Evolutionary conservation across 2,113 vertebrate species (phyloP).

Genomic region (Ctenodactylus gundi): DNA sequence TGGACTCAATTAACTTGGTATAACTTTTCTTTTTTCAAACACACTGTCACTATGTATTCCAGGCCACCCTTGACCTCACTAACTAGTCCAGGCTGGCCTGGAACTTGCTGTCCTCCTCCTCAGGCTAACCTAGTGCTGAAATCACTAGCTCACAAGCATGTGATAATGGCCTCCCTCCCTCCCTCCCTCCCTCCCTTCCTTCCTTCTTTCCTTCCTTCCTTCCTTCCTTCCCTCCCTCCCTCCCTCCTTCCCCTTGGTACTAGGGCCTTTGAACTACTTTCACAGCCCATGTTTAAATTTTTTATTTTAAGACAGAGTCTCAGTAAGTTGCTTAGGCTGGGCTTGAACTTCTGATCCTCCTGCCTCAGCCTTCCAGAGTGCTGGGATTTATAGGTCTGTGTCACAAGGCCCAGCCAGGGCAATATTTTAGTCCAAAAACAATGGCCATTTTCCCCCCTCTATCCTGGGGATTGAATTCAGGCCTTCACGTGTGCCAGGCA

Average conservation of each 20-base stretch:
- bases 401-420: too few relatives aligned
- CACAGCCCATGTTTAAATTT: background rate
- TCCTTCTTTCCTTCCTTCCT: too few relatives aligned
- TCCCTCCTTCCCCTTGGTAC: too few relatives aligned
- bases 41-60: background rate
- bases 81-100: background rate
- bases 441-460: too few relatives aligned
- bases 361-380: background rate
- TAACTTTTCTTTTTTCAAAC: background rate
- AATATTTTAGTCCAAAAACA: too few relatives aligned
- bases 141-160: background rate
- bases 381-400: background rate
- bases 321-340: background rate
- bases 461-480: background rate
- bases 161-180: too few relatives aligned
- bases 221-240: too few relatives aligned
- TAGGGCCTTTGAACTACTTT: background rate
- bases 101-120: background rate
- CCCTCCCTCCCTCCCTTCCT: too few relatives aligned
- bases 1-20: too few relatives aligned
- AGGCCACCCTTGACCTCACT: too few relatives aligned
- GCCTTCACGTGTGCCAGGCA: background rate
- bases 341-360: background rate
- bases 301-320: background rate
- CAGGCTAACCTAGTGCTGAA: background rate